Evolutionary conservation across 2,797 vertebrate genomes (phyloP).

Genomic region (Parotocinclus haroldoi): DNA sequence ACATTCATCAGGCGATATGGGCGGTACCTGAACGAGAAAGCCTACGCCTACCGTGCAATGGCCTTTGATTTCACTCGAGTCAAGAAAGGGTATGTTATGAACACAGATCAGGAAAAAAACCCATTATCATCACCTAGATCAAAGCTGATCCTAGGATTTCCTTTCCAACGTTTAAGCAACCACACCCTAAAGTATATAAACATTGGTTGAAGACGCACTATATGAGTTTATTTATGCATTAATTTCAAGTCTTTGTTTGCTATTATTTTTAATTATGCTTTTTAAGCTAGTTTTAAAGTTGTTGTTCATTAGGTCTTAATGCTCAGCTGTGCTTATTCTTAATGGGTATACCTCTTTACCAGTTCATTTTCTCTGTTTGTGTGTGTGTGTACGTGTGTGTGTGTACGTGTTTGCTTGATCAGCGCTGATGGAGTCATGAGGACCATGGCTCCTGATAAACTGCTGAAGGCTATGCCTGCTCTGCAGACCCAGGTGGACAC

Average conservation of each 20-base stretch:
- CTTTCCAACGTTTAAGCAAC: too few relatives aligned
- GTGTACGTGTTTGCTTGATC: conserved; percentile 36
- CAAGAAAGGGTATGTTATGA: conserved; percentile 88
- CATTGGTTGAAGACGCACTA: too few relatives aligned
- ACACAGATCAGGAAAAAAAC: too few relatives aligned
- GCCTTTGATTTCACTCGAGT: conserved; percentile 99
- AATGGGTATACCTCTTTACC: background rate
- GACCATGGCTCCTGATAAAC: conserved; percentile 95
- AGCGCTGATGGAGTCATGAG: conserved; percentile 98
- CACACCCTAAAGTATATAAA: too few relatives aligned
- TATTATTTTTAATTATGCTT: too few relatives aligned
- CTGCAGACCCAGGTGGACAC: conserved; percentile 96
- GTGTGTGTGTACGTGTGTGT: conserved; percentile 21
- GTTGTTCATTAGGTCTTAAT: too few relatives aligned
- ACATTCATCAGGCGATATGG: conserved; percentile 98
- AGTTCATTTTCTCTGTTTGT: conserved; percentile 5
- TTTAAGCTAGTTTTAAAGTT: too few relatives aligned
- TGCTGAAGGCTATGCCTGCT: conserved; percentile 97
- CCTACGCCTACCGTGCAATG: conserved; percentile 98
- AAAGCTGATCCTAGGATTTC: too few relatives aligned
- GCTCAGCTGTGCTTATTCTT: background rate
- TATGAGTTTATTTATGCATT: too few relatives aligned
- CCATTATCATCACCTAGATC: too few relatives aligned
- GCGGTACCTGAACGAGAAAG: conserved; percentile 98
- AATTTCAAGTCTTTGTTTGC: too few relatives aligned